These are phyloP conservation scores for Pseudochaenichthys georgianus DNA, from an alignment of 2,797 vertebrate species.

Conservation along the genomic window DNA sequence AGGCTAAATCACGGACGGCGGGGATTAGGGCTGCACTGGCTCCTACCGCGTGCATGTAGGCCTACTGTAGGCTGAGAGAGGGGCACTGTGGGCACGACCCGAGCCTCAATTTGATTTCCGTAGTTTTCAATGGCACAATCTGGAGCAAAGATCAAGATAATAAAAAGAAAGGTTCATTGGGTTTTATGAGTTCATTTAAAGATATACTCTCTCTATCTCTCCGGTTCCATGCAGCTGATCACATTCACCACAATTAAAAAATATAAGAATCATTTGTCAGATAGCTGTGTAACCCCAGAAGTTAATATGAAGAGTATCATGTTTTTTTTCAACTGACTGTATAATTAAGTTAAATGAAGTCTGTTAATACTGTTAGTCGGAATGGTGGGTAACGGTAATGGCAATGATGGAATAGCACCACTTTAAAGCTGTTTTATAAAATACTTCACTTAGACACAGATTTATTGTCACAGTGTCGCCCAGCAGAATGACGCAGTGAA, in stretches of 20 bases:
- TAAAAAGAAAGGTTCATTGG: not conserved
- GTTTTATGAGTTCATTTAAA: conserved; percentile 1
- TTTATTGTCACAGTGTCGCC: conserved; percentile 14
- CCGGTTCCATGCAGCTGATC: not conserved
- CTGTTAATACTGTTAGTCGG: not conserved
- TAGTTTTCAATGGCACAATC: not conserved
- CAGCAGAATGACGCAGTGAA: conserved; percentile 35
- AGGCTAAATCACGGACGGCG: conserved; percentile 79
- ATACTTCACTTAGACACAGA: not conserved
- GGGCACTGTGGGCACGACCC: conserved; percentile 34
- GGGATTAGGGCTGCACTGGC: conserved; percentile 76
- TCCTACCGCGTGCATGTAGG: conserved; percentile 47
- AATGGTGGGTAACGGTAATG: not conserved
- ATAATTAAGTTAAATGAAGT: not conserved
- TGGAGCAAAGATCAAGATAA: not conserved
- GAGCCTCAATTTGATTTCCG: conserved; percentile 13
- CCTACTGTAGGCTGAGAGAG: conserved; percentile 19
- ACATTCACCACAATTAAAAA: not conserved
- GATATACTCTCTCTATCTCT: not conserved
- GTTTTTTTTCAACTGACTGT: not conserved
- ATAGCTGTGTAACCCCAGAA: too few species aligned
- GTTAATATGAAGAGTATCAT: not conserved
- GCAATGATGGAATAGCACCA: not conserved
- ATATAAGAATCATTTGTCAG: not conserved
- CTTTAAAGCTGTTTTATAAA: conserved; percentile 3